Percentiles rank a stretch among this genome's conserved stretches.
These are phyloP conservation scores for Trachops cirrhosus DNA, from an alignment of 2,797 vertebrate species.

Conservation along the genomic window DNA sequence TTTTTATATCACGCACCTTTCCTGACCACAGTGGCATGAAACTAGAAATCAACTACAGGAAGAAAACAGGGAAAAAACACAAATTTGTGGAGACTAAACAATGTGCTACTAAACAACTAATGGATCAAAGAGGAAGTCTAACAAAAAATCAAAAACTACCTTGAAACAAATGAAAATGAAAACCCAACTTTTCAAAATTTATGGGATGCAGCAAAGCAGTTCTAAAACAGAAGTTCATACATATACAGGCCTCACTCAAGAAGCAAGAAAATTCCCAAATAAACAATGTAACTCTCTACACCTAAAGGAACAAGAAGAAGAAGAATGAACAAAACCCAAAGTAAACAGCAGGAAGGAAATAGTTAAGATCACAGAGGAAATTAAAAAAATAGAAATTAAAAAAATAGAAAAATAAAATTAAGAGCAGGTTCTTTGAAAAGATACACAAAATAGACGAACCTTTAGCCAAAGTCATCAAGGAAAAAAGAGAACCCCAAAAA, in stretches of 20 bases:
- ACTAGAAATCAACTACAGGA: background rate
- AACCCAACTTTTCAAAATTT: background rate
- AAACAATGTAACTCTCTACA: background rate
- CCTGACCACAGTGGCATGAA: background rate
- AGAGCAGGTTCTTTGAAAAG: background rate
- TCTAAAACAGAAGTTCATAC: background rate
- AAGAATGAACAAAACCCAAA: background rate
- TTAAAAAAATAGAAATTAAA: background rate
- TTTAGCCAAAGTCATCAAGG: background rate
- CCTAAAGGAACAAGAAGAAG: background rate
- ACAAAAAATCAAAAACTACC: background rate
- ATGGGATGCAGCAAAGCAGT: background rate
- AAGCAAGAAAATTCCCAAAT: background rate
- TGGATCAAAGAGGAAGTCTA: background rate
- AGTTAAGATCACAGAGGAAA: background rate
- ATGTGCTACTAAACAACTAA: background rate
- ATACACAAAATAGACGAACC: background rate
- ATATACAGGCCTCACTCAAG: background rate
- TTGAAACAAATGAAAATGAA: background rate
- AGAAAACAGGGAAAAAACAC: background rate
- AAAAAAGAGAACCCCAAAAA: background rate
- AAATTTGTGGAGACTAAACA: background rate
- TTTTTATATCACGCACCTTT: background rate
- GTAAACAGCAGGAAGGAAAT: background rate
- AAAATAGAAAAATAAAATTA: background rate